Base-by-base conservation (phyloP, 2,888 invertebrate species). In the Prostheceraeus crozeri region DNA sequence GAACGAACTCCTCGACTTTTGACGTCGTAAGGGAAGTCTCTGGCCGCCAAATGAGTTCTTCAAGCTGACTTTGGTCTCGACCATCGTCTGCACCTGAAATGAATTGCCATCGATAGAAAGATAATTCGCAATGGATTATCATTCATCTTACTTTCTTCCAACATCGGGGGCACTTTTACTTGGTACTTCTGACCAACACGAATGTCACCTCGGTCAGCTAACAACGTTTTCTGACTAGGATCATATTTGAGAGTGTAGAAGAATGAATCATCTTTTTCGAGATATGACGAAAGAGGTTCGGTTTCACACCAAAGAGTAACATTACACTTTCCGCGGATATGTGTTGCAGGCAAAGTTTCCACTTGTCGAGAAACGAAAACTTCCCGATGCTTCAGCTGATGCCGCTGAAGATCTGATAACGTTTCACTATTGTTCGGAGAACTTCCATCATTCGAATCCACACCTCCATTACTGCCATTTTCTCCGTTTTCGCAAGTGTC, bases 171-270 rank as follows among this genome's bases (percentile, higher is more conserved):
- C 74, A 89, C 83, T 78, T 93, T 91, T 77, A 93, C 91, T 82
- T 99, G 98, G 82, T 90, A 96, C 80, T 87, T 85, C 77, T 86
- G 86, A 72, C 96, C 96, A 55, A 85, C 83, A 68, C 84, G 76
- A 77, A 89, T 91, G 82, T 89, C 89, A 75, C 80, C 94, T 82
- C 94, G 93, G 81, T 99, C 98, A 71, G 96, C 96, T 77, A 96
- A 82, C 75, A 99, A 82, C 70, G 96, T 98, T 81, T 93, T 93
- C 81, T 94, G 93, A 79, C 88, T 86, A 69, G 96, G 96, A 82
- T 99, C 98, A 80, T 94, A 99, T 71, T 98, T 96, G 79, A 99
- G 83, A 78, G 96, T 94, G 81, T 98, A 98, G 82, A 94, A 99
- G 83, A 98, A 99, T 77, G 89, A 86, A 80, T 99, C 96, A 84